Conservation (phyloP, 2,797 vertebrate genomes). For the Ibycter americanus region DNA sequence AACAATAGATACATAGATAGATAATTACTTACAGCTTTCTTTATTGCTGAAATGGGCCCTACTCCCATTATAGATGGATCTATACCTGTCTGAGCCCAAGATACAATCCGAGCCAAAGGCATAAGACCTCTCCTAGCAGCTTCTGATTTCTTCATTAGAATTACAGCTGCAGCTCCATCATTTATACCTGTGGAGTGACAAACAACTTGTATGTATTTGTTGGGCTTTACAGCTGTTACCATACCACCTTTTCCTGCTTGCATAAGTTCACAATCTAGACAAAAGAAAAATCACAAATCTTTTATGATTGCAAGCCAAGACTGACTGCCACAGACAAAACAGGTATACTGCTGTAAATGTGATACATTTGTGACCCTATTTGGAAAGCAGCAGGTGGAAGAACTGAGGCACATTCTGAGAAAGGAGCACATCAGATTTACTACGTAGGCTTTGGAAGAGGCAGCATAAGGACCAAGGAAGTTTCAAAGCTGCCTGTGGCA, state of each 20-base stretch:
- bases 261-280: neutral
- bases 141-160: slow-evolving; percentile 92
- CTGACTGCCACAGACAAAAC: neutral
- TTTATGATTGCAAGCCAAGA: neutral
- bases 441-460: neutral
- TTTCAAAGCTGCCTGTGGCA: neutral
- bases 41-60: slow-evolving; percentile 91
- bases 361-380: neutral
- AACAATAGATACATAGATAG: neutral
- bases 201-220: neutral
- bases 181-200: slow-evolving; percentile 83
- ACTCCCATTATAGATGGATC: slow-evolving; percentile 94
- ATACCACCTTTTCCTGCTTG: neutral
- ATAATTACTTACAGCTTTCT: slow-evolving; percentile 87
- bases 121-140: slow-evolving; percentile 83
- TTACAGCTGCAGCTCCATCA: slow-evolving; percentile 92
- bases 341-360: neutral
- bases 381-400: neutral
- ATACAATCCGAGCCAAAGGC: slow-evolving; percentile 86
- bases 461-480: neutral
- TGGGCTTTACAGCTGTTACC: neutral
- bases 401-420: neutral
- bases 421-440: neutral
- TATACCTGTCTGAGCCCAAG: slow-evolving; percentile 91
- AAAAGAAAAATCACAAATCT: neutral